These are phyloP conservation scores for Suncus etruscus DNA, from an alignment of 2,113 vertebrate genomes.

Conservation along the genomic window DNA sequence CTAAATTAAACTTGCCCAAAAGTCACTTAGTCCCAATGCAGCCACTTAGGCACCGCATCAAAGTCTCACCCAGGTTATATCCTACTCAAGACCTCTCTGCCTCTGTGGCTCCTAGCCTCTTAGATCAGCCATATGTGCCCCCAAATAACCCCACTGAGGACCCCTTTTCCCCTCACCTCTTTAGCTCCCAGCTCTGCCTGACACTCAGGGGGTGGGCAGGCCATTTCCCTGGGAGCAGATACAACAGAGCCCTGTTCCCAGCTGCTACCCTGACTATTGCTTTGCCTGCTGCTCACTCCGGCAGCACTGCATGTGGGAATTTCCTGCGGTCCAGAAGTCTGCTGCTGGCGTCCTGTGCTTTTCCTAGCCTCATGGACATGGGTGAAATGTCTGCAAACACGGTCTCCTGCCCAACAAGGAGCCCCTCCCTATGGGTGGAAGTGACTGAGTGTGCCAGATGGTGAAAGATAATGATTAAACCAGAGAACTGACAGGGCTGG, in stretches of 20 bases:
- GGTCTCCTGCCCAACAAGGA: not conserved
- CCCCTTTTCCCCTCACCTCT: constrained; percentile 19
- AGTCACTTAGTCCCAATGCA: constrained; percentile 14
- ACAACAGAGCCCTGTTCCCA: constrained; percentile 80
- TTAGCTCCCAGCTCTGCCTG: constrained; percentile 72
- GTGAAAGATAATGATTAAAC: not conserved
- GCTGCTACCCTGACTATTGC: constrained; percentile 52
- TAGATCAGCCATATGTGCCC: not conserved
- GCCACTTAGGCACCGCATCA: not conserved
- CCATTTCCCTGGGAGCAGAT: constrained; percentile 47
- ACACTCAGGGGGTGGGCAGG: constrained; percentile 55
- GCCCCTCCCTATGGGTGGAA: not conserved
- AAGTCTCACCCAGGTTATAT: too few relatives aligned
- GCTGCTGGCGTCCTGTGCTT: rapidly evolving
- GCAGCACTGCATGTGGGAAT: not conserved
- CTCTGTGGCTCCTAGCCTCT: constrained; percentile 59
- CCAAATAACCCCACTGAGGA: not conserved
- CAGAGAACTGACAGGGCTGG: not conserved
- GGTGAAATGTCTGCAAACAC: not conserved
- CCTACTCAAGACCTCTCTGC: not conserved
- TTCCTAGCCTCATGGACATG: not conserved
- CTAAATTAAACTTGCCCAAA: constrained; percentile 19
- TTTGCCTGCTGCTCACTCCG: not conserved
- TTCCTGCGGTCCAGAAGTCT: too few relatives aligned
- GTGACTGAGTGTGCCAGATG: too few relatives aligned